Conservation (phyloP, 2,888 invertebrate species). For the Cataglyphis cursor region DNA sequence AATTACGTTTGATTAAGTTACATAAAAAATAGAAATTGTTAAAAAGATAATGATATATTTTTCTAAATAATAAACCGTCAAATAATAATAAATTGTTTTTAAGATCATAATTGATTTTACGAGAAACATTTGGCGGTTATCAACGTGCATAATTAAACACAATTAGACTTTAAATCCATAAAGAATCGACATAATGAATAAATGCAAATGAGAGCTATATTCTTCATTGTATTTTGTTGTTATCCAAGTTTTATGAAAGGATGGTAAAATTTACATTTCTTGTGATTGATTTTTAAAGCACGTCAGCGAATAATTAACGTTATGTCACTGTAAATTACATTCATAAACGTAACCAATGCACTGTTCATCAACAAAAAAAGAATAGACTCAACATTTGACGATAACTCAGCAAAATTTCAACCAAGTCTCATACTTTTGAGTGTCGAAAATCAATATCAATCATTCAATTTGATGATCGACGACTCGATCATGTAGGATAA, state of each 20-base stretch:
- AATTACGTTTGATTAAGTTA: background rate
- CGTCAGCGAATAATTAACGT: conserved; percentile 17
- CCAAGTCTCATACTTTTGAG: background rate
- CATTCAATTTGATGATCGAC: conserved; percentile 8
- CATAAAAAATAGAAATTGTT: background rate
- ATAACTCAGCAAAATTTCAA: background rate
- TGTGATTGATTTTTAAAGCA: background rate
- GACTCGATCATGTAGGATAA: background rate
- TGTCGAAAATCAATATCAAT: background rate
- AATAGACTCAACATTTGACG: background rate
- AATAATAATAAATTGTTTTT: background rate
- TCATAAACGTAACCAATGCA: background rate
- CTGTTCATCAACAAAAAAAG: background rate
- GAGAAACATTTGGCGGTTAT: background rate
- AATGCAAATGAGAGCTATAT: conserved; percentile 23
- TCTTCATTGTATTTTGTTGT: background rate
- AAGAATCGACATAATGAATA: background rate
- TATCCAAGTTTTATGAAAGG: background rate
- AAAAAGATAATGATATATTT: background rate
- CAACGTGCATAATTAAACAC: background rate
- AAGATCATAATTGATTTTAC: background rate
- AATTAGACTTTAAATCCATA: background rate
- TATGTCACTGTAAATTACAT: conserved; percentile 27
- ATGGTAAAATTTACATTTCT: background rate
- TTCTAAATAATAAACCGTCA: background rate